Base-by-base conservation (phyloP, 1,140 invertebrate species). In the Scaptomyza pallida region DNA sequence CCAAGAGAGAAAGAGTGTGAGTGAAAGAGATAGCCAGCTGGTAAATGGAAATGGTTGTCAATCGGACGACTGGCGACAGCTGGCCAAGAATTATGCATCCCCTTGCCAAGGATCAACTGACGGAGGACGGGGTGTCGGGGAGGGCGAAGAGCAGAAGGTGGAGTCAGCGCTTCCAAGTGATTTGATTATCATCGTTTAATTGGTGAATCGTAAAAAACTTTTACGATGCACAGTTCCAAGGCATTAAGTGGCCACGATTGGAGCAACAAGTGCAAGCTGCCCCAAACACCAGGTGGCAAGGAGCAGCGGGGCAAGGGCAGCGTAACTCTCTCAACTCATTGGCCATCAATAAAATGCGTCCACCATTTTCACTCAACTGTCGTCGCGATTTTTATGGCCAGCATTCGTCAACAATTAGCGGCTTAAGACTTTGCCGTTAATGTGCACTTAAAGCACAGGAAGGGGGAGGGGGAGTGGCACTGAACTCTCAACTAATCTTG, bases 171-270 rank as follows among this genome's bases (percentile, higher is more conserved):
- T 45, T 71, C 68, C 60, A 81, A 81, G 75, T 83, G 86, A 83
- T 80, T 88, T 80, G 88, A 89, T 88, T 90, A 89, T 89, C 80
- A 89, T 89, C 88, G 88, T 78, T 90, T 89, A 89, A 89, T 89
- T 89, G 88, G 54, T 63, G 77, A 62, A 17, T 89, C 88, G 88
- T 89, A 83, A 89, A 88, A n/a, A 90, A 70, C 71, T 89, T 88
- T 89, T 83, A 89, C 78, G 88, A 88, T 75, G 62, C 56, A 52
- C 63, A 15, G 35, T 54, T 6, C 33, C 21, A 37, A 45, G 43
- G 44, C 57, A 62, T 75, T 72, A 75, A 75, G 51, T 64, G 64
- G 50, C 43, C 26, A 26, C 69, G 62, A 71, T 67, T 52, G 45
- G 23, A 71, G 72, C 72, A 74, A 71, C 72, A 74, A 74, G 72